Conservation (phyloP, 1,140 invertebrate species). For the Calliphora vicina region DNA sequence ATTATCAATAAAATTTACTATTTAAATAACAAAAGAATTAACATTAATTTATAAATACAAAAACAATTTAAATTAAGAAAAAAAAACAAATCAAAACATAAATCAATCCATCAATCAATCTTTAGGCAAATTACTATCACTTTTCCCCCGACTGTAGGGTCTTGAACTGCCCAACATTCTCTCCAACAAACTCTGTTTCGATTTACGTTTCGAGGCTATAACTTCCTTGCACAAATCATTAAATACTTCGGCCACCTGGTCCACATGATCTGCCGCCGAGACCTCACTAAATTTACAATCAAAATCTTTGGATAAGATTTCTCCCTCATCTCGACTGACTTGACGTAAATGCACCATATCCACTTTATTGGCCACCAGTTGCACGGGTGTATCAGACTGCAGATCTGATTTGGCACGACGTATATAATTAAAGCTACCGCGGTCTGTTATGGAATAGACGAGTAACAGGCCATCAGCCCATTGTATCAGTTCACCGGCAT, state of each 20-base stretch:
- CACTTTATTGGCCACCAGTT: conserved; percentile 79
- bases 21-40: background rate
- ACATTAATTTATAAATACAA: background rate
- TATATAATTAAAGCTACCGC: conserved; percentile 85
- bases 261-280: conserved; percentile 86
- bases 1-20: background rate
- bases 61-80: background rate
- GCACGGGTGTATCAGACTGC: conserved; percentile 75
- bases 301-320: conserved; percentile 85
- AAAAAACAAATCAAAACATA: background rate
- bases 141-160: conserved; percentile 84
- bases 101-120: conserved; percentile 67
- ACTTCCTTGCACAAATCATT: conserved; percentile 85
- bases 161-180: conserved; percentile 78
- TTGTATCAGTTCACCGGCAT: conserved; percentile 75
- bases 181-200: conserved; percentile 83
- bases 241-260: conserved; percentile 82
- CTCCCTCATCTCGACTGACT: conserved; percentile 87
- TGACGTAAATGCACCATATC: conserved; percentile 92
- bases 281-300: conserved; percentile 89
- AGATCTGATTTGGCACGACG: conserved; percentile 77
- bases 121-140: conserved; percentile 83
- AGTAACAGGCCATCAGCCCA: conserved; percentile 91
- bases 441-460: conserved; percentile 91
- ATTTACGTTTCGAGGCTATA: conserved; percentile 76